Evolutionary conservation across 2,797 vertebrate species (phyloP).

Genomic region (Apogon talboti): DNA sequence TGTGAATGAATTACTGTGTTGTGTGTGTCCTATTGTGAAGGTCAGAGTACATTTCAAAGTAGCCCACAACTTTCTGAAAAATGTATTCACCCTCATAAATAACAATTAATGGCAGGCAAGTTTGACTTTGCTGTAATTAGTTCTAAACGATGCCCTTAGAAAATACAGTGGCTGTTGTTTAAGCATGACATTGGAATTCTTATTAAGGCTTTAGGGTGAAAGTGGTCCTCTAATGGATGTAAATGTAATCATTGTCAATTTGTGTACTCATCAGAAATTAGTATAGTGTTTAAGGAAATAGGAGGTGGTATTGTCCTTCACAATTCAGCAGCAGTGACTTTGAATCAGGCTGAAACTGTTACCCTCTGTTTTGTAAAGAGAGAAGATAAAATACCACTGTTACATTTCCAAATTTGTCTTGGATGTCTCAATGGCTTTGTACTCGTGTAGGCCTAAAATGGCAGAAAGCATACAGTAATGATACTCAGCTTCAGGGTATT

Average conservation of each 20-base stretch:
- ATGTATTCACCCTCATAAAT: slow-evolving; percentile 76
- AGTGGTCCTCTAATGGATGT: slow-evolving; percentile 49
- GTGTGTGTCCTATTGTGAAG: slow-evolving; percentile 65
- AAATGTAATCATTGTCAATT: slow-evolving; percentile 49
- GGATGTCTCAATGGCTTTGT: slow-evolving; percentile 7
- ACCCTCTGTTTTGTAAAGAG: slow-evolving; percentile 9
- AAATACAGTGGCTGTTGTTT: slow-evolving; percentile 65
- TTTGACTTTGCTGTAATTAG: slow-evolving; percentile 75
- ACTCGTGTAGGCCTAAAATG: slow-evolving; percentile 37
- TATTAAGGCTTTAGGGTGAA: slow-evolving; percentile 48
- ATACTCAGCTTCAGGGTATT: slow-evolving; percentile 52
- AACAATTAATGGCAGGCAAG: slow-evolving; percentile 64
- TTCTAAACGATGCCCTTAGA: slow-evolving; percentile 59
- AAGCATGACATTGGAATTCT: slow-evolving; percentile 62
- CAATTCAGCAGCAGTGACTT: slow-evolving; percentile 2
- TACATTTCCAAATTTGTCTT: slow-evolving; percentile 12
- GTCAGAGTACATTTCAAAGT: slow-evolving; percentile 69
- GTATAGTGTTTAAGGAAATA: slow-evolving; percentile 17
- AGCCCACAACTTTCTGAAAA: slow-evolving; percentile 58
- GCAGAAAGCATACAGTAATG: slow-evolving; percentile 39
- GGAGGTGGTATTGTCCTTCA: slow-evolving; percentile 22
- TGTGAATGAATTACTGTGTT: slow-evolving; percentile 73
- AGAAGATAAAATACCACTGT: slow-evolving; percentile 21
- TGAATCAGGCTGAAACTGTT: neutral
- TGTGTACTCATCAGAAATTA: slow-evolving; percentile 39